Evolutionary conservation across 2,113 vertebrate species (phyloP).

Genomic region (Blennius ocellaris): DNA sequence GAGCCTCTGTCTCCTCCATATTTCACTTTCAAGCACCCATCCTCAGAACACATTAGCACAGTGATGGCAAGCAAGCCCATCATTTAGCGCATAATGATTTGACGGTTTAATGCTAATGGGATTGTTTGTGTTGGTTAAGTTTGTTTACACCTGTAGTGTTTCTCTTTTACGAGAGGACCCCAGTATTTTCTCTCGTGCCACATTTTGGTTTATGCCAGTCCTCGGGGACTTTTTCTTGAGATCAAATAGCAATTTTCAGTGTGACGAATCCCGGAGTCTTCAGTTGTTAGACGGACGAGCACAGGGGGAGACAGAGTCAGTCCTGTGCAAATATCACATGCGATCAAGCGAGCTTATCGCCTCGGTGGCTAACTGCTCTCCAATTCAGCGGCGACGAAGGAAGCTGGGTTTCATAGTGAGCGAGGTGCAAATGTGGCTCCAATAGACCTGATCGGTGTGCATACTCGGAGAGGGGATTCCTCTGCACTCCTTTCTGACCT

Average conservation of each 20-base stretch:
- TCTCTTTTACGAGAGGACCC: background rate
- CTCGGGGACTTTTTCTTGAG: background rate
- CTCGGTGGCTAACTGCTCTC: too few relatives aligned
- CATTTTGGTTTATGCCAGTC: background rate
- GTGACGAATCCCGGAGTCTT: background rate
- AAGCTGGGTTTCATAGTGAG: too few relatives aligned
- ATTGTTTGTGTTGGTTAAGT: background rate
- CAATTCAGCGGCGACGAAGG: too few relatives aligned
- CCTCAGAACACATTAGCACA: background rate
- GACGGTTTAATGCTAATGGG: slow-evolving; percentile 12
- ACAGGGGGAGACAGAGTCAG: too few relatives aligned
- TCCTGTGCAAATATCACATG: too few relatives aligned
- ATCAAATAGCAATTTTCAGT: background rate
- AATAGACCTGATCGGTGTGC: background rate
- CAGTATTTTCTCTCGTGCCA: background rate
- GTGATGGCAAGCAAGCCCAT: background rate
- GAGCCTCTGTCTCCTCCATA: background rate
- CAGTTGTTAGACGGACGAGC: background rate
- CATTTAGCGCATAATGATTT: background rate
- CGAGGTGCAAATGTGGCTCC: too few relatives aligned
- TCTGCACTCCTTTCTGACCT: slow-evolving; percentile 3
- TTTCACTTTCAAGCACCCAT: background rate
- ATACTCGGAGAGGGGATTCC: slow-evolving; percentile 27
- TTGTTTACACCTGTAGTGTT: background rate
- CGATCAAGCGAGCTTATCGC: too few relatives aligned